Percentiles rank a stretch among this genome's conserved stretches.
These are phyloP conservation scores for Euplagia quadripunctaria DNA, from an alignment of 2,888 invertebrate genomes.

Conservation along the genomic window DNA sequence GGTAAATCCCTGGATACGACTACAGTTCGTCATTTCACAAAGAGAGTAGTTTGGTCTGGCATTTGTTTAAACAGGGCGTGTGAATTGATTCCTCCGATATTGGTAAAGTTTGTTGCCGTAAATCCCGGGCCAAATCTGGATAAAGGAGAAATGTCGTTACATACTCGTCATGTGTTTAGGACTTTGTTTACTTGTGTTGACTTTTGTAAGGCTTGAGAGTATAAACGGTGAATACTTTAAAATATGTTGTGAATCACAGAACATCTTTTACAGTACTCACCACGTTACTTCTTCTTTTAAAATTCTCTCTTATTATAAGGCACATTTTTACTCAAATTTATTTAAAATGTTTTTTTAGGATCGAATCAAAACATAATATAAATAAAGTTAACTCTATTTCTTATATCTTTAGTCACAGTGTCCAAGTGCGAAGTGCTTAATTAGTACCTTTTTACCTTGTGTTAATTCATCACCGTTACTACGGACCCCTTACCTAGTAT, in stretches of 20 bases:
- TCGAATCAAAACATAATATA: too few species aligned
- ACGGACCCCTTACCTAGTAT: too few species aligned
- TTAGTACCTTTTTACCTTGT: too few species aligned
- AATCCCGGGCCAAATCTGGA: constrained; percentile 61
- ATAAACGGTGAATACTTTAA: background rate
- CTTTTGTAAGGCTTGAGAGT: constrained; percentile 8
- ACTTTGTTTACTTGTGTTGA: constrained; percentile 54
- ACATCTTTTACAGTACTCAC: too few species aligned
- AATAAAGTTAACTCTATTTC: too few species aligned
- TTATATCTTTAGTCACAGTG: too few species aligned
- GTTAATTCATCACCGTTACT: too few species aligned
- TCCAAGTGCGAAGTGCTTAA: too few species aligned
- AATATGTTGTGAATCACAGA: background rate
- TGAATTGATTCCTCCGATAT: constrained; percentile 75
- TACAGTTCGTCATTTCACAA: constrained; percentile 30
- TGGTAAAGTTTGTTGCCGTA: constrained; percentile 74
- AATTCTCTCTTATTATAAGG: background rate
- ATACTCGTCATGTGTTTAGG: constrained; percentile 53
- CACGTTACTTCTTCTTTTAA: background rate
- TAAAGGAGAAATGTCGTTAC: constrained; percentile 64
- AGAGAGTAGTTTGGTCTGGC: constrained; percentile 21
- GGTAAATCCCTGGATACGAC: constrained; percentile 13
- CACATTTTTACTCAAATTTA: background rate
- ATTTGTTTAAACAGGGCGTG: constrained; percentile 64
- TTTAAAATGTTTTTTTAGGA: too few species aligned